Evolutionary conservation across 2,888 invertebrate genomes (phyloP).

Genomic region (Dolichomitus sp.): DNA sequence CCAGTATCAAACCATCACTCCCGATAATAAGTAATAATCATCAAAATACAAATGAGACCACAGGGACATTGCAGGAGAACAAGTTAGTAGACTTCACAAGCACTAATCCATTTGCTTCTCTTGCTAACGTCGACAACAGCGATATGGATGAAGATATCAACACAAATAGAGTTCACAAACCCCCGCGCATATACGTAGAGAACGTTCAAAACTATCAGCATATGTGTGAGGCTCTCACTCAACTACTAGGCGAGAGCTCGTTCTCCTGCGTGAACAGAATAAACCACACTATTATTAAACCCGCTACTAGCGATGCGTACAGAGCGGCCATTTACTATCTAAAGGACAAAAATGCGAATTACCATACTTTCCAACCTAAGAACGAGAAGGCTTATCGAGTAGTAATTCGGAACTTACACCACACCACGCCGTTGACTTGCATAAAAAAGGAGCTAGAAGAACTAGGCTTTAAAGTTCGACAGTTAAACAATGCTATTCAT

Average conservation of each 20-base stretch:
- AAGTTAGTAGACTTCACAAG: not conserved
- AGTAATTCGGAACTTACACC: slow-evolving; percentile 64
- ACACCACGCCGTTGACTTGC: slow-evolving; percentile 41
- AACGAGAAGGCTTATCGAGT: slow-evolving; percentile 58
- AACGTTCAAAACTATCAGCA: slow-evolving; percentile 31
- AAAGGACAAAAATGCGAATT: slow-evolving; percentile 27
- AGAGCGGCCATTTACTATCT: slow-evolving; percentile 21
- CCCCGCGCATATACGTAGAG: slow-evolving; percentile 37
- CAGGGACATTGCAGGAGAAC: too few relatives aligned
- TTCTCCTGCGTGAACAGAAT: not conserved
- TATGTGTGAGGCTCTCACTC: slow-evolving; percentile 5
- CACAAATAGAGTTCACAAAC: slow-evolving; percentile 9
- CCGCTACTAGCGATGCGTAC: slow-evolving; percentile 12
- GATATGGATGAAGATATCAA: not conserved
- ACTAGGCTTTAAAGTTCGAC: slow-evolving; percentile 59
- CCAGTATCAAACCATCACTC: too few relatives aligned
- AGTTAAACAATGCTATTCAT: slow-evolving; percentile 51
- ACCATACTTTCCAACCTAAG: slow-evolving; percentile 63
- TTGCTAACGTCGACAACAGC: not conserved
- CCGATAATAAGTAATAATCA: too few relatives aligned
- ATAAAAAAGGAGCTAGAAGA: slow-evolving; percentile 57
- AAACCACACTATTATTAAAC: slow-evolving; percentile 4
- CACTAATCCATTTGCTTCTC: slow-evolving; percentile 10
- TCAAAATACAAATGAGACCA: too few relatives aligned
- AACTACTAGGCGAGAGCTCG: slow-evolving; percentile 24